These are phyloP conservation scores for Sclerodermus sp. DNA, from an alignment of 2,888 invertebrate genomes.

Conservation along the genomic window DNA sequence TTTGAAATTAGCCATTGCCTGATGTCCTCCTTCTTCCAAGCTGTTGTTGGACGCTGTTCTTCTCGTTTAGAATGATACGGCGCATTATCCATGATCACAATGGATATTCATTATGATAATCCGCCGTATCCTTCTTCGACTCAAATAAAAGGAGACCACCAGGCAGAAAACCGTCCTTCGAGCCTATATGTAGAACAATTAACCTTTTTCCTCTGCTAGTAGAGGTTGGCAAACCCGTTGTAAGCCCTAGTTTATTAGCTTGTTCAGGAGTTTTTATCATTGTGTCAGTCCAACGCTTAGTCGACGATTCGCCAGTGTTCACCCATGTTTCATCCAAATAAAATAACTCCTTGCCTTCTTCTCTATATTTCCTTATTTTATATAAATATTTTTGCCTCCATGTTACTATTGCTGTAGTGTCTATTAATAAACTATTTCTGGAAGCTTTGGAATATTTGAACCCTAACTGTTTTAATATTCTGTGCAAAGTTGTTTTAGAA, in stretches of 20 bases:
- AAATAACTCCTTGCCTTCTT: background rate
- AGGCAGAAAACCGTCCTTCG: conserved; percentile 22
- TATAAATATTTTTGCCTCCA: background rate
- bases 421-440: background rate
- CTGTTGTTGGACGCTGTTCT: background rate
- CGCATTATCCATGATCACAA: background rate
- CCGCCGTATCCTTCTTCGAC: conserved; percentile 16
- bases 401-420: background rate
- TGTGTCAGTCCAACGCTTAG: too few species aligned
- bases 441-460: background rate
- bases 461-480: conserved; percentile 7
- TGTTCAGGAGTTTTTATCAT: background rate
- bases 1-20: background rate
- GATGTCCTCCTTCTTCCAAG: background rate
- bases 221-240: conserved; percentile 1
- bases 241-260: background rate
- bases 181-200: conserved; percentile 19
- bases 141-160: conserved; percentile 19
- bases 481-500: conserved; percentile 5
- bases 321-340: background rate
- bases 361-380: background rate
- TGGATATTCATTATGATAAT: conserved; percentile 25
- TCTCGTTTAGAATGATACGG: background rate
- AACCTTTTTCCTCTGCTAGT: conserved; percentile 16
- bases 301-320: too few species aligned